These are phyloP conservation scores for Sminthurides aquaticus DNA, from an alignment of 2,888 invertebrate genomes.

Conservation along the genomic window DNA sequence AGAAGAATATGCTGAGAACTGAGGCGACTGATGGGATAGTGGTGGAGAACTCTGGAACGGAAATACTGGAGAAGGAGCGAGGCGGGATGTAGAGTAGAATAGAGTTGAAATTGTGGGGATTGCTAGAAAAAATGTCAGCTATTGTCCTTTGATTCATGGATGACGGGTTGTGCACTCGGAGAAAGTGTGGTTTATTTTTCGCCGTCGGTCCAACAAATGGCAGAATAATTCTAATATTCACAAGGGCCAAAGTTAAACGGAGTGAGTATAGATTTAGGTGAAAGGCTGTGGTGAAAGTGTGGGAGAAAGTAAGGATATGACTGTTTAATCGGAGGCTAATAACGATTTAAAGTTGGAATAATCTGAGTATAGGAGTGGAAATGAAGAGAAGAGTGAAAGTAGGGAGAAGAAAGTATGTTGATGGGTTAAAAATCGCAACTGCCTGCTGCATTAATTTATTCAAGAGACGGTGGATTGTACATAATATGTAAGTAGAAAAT, in stretches of 20 bases:
- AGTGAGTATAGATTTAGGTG: too few species aligned
- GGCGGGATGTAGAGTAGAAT: conserved; percentile 14
- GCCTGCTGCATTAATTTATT: background rate
- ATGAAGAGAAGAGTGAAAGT: background rate
- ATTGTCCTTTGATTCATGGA: background rate
- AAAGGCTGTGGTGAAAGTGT: background rate
- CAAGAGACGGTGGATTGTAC: background rate
- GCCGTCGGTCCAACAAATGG: too few species aligned
- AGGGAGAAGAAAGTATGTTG: background rate
- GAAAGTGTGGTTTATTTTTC: background rate
- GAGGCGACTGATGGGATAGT: conserved; percentile 6
- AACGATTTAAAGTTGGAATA: background rate
- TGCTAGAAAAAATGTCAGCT: background rate
- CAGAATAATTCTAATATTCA: too few species aligned
- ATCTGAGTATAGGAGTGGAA: background rate
- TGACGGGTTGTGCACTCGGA: background rate
- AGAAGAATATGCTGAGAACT: conserved; percentile 15
- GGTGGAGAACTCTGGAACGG: background rate
- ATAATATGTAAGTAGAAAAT: too few species aligned
- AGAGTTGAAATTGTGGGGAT: conserved; percentile 15
- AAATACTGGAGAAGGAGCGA: background rate
- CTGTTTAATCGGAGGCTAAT: background rate
- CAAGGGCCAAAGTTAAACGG: too few species aligned
- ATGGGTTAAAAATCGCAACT: background rate
- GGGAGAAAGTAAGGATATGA: background rate